These are phyloP conservation scores for Rhyacichthys aspro DNA, from an alignment of 2,797 vertebrate species.

Conservation along the genomic window DNA sequence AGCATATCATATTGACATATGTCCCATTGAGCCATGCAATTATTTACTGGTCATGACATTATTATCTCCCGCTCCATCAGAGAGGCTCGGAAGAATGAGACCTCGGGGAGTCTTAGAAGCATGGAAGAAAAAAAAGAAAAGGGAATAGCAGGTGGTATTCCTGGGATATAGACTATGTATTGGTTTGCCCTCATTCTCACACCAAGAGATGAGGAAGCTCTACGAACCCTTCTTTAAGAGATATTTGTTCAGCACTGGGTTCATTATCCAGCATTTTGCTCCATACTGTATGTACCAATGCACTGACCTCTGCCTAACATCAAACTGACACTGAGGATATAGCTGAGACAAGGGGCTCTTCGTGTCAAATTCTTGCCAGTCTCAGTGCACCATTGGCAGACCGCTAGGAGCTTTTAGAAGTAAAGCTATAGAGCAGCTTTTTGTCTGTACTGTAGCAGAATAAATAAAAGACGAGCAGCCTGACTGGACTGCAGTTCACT, in stretches of 20 bases:
- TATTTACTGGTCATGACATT: conserved; percentile 90
- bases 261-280: conserved; percentile 71
- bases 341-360: conserved; percentile 46
- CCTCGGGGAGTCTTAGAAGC: conserved; percentile 80
- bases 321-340: conserved; percentile 68
- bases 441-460: conserved; percentile 46
- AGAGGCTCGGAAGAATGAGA: conserved; percentile 81
- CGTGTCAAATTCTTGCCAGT: conserved; percentile 61
- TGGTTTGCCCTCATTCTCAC: conserved; percentile 81
- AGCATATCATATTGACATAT: conserved; percentile 84
- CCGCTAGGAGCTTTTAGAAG: conserved; percentile 43
- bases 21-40: conserved; percentile 83
- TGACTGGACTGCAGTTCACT: conserved; percentile 46
- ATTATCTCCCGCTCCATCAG: conserved; percentile 87
- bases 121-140: conserved; percentile 65
- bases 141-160: conserved; percentile 84
- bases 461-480: conserved; percentile 54
- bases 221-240: conserved; percentile 60
- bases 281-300: conserved; percentile 65
- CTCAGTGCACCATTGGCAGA: conserved; percentile 25
- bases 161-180: conserved; percentile 70
- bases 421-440: conserved; percentile 36
- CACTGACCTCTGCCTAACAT: conserved; percentile 70
- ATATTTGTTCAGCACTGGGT: conserved; percentile 68
- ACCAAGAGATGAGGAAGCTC: conserved; percentile 69